These are phyloP conservation scores for Prostheceraeus crozeri DNA, from an alignment of 2,888 invertebrate genomes.

Conservation along the genomic window DNA sequence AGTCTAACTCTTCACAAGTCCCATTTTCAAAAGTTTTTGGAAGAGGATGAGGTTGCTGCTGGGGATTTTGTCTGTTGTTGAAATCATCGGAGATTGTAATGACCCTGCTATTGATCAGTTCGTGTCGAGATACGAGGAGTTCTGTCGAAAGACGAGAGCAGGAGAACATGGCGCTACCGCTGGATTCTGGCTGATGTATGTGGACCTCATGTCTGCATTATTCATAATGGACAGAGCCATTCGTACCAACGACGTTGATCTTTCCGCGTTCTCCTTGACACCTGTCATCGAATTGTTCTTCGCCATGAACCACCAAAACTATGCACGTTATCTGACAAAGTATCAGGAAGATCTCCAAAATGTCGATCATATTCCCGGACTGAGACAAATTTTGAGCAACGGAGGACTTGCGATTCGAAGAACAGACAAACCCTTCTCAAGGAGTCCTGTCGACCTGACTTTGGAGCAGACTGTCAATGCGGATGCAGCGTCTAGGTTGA, in stretches of 20 bases:
- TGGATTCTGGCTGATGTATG: slow-evolving; percentile 26
- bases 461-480: slow-evolving; percentile 12
- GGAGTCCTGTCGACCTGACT: slow-evolving; percentile 20
- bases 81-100: too few relatives aligned
- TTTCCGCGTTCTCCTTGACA: slow-evolving; percentile 9
- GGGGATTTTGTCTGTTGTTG: too few relatives aligned
- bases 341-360: slow-evolving; percentile 23
- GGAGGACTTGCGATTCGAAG: slow-evolving; percentile 11
- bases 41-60: too few relatives aligned
- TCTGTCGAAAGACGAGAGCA: slow-evolving; percentile 10
- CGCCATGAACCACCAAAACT: slow-evolving; percentile 17
- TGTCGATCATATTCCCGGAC: slow-evolving; percentile 20
- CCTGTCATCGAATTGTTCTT: slow-evolving; percentile 6
- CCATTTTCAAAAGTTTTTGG: slow-evolving; percentile 40
- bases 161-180: slow-evolving; percentile 27
- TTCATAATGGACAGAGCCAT: background rate
- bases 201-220: slow-evolving; percentile 9
- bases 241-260: slow-evolving; percentile 25
- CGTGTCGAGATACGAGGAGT: slow-evolving; percentile 14
- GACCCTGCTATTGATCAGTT: too few relatives aligned
- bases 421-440: background rate
- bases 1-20: slow-evolving; percentile 39
- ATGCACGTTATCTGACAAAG: slow-evolving; percentile 25
- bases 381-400: slow-evolving; percentile 13
- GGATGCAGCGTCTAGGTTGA: slow-evolving; percentile 8